A percentile compares a stretch with the other conserved stretches of the same genome.
Evolutionary conservation across 2,797 vertebrate genomes (phyloP).

Genomic region (Ibycter americanus): DNA sequence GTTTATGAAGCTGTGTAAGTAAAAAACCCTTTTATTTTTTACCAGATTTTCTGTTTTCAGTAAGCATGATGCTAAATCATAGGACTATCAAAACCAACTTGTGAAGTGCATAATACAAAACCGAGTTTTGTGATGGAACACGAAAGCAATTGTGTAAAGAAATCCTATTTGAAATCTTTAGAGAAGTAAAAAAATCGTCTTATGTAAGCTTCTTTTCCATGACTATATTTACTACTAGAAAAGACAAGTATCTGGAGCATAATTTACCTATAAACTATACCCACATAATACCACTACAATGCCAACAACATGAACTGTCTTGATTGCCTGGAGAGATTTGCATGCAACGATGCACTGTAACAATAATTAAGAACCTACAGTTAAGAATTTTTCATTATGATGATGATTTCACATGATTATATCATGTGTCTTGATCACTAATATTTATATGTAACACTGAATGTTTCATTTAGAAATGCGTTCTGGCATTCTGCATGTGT

Average conservation of each 20-base stretch:
- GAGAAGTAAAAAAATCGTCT: not conserved
- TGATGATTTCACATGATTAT: not conserved
- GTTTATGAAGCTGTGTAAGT: not conserved
- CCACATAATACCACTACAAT: not conserved
- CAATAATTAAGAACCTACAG: conserved; percentile 43
- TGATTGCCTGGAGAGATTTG: conserved; percentile 2
- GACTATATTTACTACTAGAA: not conserved
- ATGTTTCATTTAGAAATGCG: conserved; percentile 15
- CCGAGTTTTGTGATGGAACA: not conserved
- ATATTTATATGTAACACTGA: not conserved
- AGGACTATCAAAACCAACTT: not conserved
- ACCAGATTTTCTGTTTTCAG: conserved; percentile 17
- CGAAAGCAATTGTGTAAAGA: not conserved
- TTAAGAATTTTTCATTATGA: conserved; percentile 37
- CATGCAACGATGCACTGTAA: not conserved
- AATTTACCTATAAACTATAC: not conserved
- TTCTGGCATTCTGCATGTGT: not conserved
- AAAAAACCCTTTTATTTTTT: conserved; percentile 2
- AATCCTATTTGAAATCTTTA: not conserved
- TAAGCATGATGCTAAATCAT: not conserved
- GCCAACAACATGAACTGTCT: not conserved
- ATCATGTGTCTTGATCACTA: not conserved
- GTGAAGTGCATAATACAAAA: not conserved
- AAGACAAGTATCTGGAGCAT: not conserved
- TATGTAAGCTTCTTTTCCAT: not conserved